Percentiles rank a stretch among this genome's conserved stretches.
phyloP scores from a whole-genome alignment of 2,888 invertebrate species.

The Callinectes sapidus region DNA sequence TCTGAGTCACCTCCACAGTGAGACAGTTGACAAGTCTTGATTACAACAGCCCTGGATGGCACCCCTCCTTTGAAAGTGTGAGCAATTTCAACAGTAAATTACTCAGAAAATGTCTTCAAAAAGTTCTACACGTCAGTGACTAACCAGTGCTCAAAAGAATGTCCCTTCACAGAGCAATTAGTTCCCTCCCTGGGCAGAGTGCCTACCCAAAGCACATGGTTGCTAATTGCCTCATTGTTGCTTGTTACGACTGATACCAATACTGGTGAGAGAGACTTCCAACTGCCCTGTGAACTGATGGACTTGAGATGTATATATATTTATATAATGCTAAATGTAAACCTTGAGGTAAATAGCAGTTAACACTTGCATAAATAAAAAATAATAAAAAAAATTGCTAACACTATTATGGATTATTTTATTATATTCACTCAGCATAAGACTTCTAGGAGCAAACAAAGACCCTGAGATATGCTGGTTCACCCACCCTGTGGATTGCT shows the following conservation, averaged over 20 bases:
- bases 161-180: slow-evolving; percentile 65
- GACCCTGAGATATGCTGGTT: slow-evolving; percentile 70
- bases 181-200: slow-evolving; percentile 27
- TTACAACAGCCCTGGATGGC: slow-evolving; percentile 58
- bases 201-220: slow-evolving; percentile 17
- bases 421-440: slow-evolving; percentile 61
- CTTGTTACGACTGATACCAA: slow-evolving; percentile 9
- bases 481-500: slow-evolving; percentile 60
- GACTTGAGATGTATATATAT: slow-evolving; percentile 53
- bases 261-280: slow-evolving; percentile 52
- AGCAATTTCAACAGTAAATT: slow-evolving; percentile 67
- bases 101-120: slow-evolving; percentile 65
- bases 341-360: slow-evolving; percentile 69
- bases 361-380: slow-evolving; percentile 60
- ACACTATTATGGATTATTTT: slow-evolving; percentile 60
- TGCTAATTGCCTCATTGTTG: slow-evolving; percentile 22
- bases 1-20: slow-evolving; percentile 35
- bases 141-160: slow-evolving; percentile 63
- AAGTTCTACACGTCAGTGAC: slow-evolving; percentile 67
- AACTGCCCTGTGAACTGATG: slow-evolving; percentile 64
- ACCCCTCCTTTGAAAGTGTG: slow-evolving; percentile 63
- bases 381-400: slow-evolving; percentile 59
- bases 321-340: slow-evolving; percentile 60
- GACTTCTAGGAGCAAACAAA: slow-evolving; percentile 70
- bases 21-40: slow-evolving; percentile 19